A percentile compares a stretch with the other conserved stretches of the same genome.
Evolutionary conservation across 1,140 invertebrate genomes (phyloP).

Genomic region (Apis dorsata): DNA sequence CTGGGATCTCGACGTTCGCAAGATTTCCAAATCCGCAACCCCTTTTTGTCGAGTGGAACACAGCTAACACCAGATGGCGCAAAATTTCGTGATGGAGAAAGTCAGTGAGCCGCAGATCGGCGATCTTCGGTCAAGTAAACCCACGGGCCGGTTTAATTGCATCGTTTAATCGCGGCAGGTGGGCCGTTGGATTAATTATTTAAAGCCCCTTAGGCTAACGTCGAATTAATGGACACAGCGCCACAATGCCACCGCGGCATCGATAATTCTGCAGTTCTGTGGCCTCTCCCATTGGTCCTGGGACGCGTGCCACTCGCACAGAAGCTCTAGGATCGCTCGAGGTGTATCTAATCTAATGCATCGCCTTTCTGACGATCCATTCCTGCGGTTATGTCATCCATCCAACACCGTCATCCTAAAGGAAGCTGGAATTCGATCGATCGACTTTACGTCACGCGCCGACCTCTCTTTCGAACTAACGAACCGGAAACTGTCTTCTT

Average conservation of each 20-base stretch:
- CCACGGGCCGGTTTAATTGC: conserved; percentile 58
- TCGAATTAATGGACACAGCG: conserved; percentile 66
- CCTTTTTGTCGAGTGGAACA: no score
- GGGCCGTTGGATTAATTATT: conserved; percentile 68
- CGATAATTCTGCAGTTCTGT: conserved; percentile 67
- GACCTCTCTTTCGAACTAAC: background rate
- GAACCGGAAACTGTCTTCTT: background rate
- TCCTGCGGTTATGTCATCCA: background rate
- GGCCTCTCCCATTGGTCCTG: conserved; percentile 48
- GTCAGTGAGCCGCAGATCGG: conserved; percentile 19
- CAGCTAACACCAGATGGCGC: background rate
- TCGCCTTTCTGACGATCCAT: conserved; percentile 24
- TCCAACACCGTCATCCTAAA: background rate
- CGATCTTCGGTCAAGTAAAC: conserved; percentile 53
- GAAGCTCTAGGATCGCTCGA: background rate
- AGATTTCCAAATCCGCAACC: no score
- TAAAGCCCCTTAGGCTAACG: conserved; percentile 71
- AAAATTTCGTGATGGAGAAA: conserved; percentile 14
- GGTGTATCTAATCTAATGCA: background rate
- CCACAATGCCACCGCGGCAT: conserved; percentile 64
- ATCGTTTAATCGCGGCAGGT: conserved; percentile 59
- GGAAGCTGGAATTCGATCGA: background rate
- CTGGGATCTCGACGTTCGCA: no score
- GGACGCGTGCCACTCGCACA: conserved; percentile 50
- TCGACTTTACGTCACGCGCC: background rate